Percentiles rank a stretch among this genome's conserved stretches.
phyloP scores from a whole-genome alignment of 2,888 invertebrate species.

The Yponomeuta sedellus region DNA sequence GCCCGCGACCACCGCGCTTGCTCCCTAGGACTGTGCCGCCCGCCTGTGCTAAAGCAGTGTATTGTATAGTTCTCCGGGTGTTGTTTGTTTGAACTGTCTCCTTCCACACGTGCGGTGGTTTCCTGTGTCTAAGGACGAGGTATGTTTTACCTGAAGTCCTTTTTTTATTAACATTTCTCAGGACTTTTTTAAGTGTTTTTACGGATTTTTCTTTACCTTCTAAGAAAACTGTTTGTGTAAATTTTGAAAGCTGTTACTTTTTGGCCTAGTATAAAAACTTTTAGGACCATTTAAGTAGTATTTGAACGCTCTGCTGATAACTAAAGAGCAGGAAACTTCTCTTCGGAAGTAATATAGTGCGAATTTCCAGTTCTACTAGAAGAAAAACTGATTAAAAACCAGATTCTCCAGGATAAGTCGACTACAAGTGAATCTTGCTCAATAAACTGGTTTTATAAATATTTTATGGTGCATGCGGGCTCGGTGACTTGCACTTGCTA shows the following conservation, averaged over 20 bases:
- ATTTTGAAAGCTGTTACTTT: slow-evolving; percentile 2
- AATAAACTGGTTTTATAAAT: slow-evolving; percentile 63
- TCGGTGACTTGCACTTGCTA: neutral
- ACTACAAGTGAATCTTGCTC: slow-evolving; percentile 44
- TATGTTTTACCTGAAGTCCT: slow-evolving; percentile 36
- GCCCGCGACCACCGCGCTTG: slow-evolving; percentile 56
- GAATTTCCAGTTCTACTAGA: neutral
- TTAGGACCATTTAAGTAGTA: neutral
- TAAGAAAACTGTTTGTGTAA: neutral
- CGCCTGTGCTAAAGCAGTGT: slow-evolving; percentile 72
- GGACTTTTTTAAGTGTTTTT: slow-evolving; percentile 1
- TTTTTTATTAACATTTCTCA: slow-evolving; percentile 7
- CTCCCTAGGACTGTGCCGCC: slow-evolving; percentile 61
- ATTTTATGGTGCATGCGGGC: slow-evolving; percentile 39
- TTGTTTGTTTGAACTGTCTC: slow-evolving; percentile 66
- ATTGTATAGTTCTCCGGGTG: slow-evolving; percentile 72
- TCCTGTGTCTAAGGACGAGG: slow-evolving; percentile 34
- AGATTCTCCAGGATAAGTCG: slow-evolving; percentile 16
- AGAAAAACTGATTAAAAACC: slow-evolving; percentile 11
- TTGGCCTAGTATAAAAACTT: neutral
- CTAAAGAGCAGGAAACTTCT: neutral
- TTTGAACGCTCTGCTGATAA: neutral
- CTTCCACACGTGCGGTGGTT: slow-evolving; percentile 45
- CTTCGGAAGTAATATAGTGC: neutral
- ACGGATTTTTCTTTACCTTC: neutral